Percentiles rank a stretch among this genome's conserved stretches.
Evolutionary conservation across 2,113 vertebrate species (phyloP).

Genomic region (Nannobrachium achirus): DNA sequence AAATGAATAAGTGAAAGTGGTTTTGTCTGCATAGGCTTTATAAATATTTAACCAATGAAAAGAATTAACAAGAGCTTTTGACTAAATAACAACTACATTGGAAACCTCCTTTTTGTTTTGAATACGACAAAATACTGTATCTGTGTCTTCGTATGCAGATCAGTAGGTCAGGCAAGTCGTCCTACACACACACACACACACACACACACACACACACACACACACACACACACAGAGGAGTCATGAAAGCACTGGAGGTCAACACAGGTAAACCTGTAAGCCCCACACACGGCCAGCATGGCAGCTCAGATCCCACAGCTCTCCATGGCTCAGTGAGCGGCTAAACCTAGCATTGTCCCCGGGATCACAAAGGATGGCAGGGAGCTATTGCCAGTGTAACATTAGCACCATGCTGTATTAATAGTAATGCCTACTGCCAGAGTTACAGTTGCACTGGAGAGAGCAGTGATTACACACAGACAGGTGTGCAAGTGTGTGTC

Average conservation of each 20-base stretch:
- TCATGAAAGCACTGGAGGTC: constrained; percentile 2
- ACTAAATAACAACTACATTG: too few relatives aligned
- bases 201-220: too few relatives aligned
- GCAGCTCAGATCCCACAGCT: background rate
- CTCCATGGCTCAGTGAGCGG: constrained; percentile 9
- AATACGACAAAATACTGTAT: too few relatives aligned
- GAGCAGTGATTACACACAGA: constrained; percentile 33
- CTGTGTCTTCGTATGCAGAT: too few relatives aligned
- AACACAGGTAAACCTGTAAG: background rate
- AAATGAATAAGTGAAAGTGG: too few relatives aligned
- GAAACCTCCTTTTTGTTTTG: too few relatives aligned
- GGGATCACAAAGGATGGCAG: constrained; percentile 17
- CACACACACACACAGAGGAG: background rate
- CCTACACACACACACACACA: too few relatives aligned
- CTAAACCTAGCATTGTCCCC: constrained; percentile 7
- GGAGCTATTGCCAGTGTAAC: constrained; percentile 6
- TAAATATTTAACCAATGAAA: too few relatives aligned
- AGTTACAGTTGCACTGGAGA: constrained; percentile 16
- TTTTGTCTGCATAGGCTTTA: too few relatives aligned
- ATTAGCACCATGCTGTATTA: constrained; percentile 31
- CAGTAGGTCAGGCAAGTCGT: too few relatives aligned
- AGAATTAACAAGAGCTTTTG: too few relatives aligned
- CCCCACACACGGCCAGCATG: constrained; percentile 5
- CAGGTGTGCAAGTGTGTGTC: constrained; percentile 40
- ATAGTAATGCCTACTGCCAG: constrained; percentile 39